phyloP scores from a whole-genome alignment of 2,888 invertebrate genomes.

The Podabrus alpinus region DNA sequence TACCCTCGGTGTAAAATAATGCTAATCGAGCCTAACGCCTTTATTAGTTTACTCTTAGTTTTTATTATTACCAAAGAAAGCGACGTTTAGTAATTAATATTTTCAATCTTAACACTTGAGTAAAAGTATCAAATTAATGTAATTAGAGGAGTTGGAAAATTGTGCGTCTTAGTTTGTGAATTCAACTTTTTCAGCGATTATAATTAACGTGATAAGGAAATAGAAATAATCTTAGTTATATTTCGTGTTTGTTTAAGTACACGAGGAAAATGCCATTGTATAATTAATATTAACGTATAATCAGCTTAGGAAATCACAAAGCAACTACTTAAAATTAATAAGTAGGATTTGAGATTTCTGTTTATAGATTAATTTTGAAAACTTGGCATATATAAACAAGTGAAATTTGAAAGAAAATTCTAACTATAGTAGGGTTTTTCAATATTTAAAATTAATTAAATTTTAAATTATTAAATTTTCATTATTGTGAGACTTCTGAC shows the following conservation, averaged over 20 bases:
- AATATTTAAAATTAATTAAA: background rate
- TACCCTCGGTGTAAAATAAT: background rate
- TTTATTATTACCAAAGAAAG: background rate
- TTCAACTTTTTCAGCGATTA: slow-evolving; percentile 5
- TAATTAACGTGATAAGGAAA: slow-evolving; percentile 9
- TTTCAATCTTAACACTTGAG: slow-evolving; percentile 1
- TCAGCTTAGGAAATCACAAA: slow-evolving; percentile 42
- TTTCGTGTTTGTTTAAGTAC: slow-evolving; percentile 14
- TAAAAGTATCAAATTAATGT: slow-evolving; percentile 2
- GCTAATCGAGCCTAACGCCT: too few species aligned
- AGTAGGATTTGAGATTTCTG: slow-evolving; percentile 43
- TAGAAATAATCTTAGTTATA: slow-evolving; percentile 14
- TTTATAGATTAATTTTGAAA: slow-evolving; percentile 42
- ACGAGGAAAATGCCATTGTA: slow-evolving; percentile 20
- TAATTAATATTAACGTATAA: slow-evolving; percentile 41
- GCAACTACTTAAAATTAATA: slow-evolving; percentile 41
- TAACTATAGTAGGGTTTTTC: background rate
- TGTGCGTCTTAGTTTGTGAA: background rate
- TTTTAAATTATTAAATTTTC: background rate
- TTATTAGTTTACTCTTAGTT: background rate
- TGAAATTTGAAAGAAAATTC: background rate
- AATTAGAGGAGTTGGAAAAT: background rate
- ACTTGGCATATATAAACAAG: slow-evolving; percentile 41
- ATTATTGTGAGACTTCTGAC: background rate
- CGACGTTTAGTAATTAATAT: background rate